These are phyloP conservation scores for Rhopilema esculentum DNA, from an alignment of 30 jellyfish, hydroid and myxozoan species.

Conservation along the genomic window DNA sequence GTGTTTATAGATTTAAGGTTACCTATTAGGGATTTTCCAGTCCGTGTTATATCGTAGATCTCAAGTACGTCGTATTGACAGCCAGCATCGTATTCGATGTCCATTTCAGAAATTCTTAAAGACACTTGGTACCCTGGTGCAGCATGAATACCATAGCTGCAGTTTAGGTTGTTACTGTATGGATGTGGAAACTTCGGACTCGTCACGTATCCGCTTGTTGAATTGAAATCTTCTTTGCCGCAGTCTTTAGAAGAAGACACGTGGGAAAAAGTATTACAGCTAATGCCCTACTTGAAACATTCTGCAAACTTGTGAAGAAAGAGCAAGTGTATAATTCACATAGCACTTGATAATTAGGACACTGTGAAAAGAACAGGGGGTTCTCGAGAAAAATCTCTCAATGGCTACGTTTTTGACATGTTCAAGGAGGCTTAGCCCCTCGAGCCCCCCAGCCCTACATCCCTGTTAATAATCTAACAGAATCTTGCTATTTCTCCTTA, in stretches of 20 bases:
- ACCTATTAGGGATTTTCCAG: conserved; percentile 12
- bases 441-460: too few relatives aligned
- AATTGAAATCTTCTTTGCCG: conserved; percentile 13
- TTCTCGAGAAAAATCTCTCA: too few relatives aligned
- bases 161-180: conserved; percentile 54
- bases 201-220: conserved; percentile 47
- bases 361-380: too few relatives aligned
- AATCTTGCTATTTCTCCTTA: too few relatives aligned
- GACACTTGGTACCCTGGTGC: conserved; percentile 17
- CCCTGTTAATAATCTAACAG: too few relatives aligned
- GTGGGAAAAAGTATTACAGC: background rate
- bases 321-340: too few relatives aligned
- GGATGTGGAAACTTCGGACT: conserved; percentile 61
- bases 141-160: conserved; percentile 28
- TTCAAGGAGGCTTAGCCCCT: too few relatives aligned
- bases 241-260: conserved; percentile 20
- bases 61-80: conserved; percentile 46
- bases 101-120: conserved; percentile 2
- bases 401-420: too few relatives aligned
- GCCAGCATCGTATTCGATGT: conserved; percentile 37
- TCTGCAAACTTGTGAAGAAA: too few relatives aligned
- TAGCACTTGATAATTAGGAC: too few relatives aligned
- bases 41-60: conserved; percentile 1
- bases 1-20: background rate
- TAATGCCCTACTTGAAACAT: background rate